Conservation (phyloP, 2,888 invertebrate species). For the Mimumesa dahlbomi region DNA sequence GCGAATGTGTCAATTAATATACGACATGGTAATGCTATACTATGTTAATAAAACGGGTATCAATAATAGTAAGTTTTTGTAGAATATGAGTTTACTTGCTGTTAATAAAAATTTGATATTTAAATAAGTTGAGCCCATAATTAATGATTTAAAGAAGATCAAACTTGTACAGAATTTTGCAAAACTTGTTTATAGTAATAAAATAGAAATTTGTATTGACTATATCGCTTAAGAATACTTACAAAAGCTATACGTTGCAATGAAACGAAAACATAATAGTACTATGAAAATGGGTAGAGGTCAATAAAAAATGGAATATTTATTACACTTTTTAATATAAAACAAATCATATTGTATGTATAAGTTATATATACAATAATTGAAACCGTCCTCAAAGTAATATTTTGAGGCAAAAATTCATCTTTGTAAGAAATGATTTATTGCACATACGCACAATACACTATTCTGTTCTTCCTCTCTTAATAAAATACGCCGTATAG, state of each 20-base stretch:
- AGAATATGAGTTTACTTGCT: too few relatives aligned
- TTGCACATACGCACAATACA: constrained; percentile 65
- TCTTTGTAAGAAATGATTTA: constrained; percentile 57
- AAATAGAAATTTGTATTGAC: too few relatives aligned
- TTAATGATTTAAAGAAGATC: too few relatives aligned
- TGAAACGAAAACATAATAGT: constrained; percentile 6
- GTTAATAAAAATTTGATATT: too few relatives aligned
- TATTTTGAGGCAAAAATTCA: constrained; percentile 62
- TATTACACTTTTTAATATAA: constrained; percentile 70
- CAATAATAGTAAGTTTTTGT: too few relatives aligned
- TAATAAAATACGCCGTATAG: constrained; percentile 51
- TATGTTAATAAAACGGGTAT: too few relatives aligned
- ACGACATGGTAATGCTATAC: too few relatives aligned
- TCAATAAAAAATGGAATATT: constrained; percentile 68
- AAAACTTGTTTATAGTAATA: too few relatives aligned
- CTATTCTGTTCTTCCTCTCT: constrained; percentile 40
- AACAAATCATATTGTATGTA: constrained; percentile 74
- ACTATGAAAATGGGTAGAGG: constrained; percentile 49
- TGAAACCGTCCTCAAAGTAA: constrained; percentile 74
- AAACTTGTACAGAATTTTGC: too few relatives aligned
- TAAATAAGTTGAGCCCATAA: too few relatives aligned
- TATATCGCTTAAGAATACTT: too few relatives aligned
- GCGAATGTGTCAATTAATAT: too few relatives aligned
- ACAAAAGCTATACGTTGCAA: not conserved
- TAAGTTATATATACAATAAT: constrained; percentile 77